These are phyloP conservation scores for Glossosoma conforme DNA, from an alignment of 1,140 invertebrate genomes.

Conservation along the genomic window DNA sequence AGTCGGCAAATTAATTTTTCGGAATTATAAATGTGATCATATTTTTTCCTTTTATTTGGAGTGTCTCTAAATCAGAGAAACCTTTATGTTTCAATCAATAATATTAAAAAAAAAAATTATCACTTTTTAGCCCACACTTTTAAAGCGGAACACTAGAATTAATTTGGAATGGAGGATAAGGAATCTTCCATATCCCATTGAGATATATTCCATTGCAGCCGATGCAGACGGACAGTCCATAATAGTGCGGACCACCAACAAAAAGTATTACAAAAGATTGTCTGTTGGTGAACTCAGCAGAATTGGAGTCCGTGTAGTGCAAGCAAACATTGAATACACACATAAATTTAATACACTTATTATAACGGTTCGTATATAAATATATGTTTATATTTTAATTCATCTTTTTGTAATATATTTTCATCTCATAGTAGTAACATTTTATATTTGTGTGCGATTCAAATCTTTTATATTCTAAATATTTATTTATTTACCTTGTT, in stretches of 20 bases:
- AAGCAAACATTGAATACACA: slow-evolving; percentile 57
- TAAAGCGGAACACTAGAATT: slow-evolving; percentile 67
- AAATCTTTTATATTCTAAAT: too few relatives aligned
- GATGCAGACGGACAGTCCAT: slow-evolving; percentile 59
- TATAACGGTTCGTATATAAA: slow-evolving; percentile 62
- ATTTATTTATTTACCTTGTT: too few relatives aligned
- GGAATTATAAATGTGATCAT: too few relatives aligned
- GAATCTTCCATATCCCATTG: slow-evolving; percentile 67
- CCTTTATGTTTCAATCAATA: slow-evolving; percentile 55
- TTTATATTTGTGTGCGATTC: background rate
- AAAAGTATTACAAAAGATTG: slow-evolving; percentile 78
- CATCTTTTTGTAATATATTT: too few relatives aligned
- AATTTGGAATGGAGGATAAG: slow-evolving; percentile 77
- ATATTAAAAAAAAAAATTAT: slow-evolving; percentile 59
- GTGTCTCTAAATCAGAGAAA: too few relatives aligned
- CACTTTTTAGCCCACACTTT: too few relatives aligned
- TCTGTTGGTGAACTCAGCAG: slow-evolving; percentile 64
- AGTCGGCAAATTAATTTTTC: too few relatives aligned
- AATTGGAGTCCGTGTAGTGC: slow-evolving; percentile 55
- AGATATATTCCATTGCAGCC: slow-evolving; percentile 63
- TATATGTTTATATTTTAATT: too few relatives aligned
- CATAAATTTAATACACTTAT: slow-evolving; percentile 76
- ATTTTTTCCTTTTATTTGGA: too few relatives aligned
- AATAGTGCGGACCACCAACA: slow-evolving; percentile 67
- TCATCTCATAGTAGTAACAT: too few relatives aligned